Conservation (phyloP, 2,797 vertebrate genomes). For the Takifugu rubripes region DNA sequence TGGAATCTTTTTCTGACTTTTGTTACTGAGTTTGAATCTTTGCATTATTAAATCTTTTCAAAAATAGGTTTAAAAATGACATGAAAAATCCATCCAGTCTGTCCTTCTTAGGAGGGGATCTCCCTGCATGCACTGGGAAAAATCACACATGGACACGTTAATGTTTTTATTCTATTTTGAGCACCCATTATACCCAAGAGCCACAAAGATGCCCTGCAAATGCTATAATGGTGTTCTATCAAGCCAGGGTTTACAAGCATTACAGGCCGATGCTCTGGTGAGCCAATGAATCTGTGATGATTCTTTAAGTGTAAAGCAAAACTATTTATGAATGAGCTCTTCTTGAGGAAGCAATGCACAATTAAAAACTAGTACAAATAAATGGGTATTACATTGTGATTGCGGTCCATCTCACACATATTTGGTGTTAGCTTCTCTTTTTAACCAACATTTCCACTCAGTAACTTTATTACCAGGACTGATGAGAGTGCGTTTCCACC, state of each 20-base stretch:
- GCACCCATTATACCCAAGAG: slow-evolving; percentile 2
- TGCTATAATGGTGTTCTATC: neutral
- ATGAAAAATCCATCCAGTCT: slow-evolving; percentile 11
- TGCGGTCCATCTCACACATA: too few species aligned
- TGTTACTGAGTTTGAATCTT: slow-evolving; percentile 8
- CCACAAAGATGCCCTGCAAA: neutral
- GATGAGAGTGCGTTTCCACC: too few species aligned
- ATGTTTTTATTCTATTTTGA: neutral
- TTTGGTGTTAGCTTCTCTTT: too few species aligned
- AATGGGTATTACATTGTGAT: too few species aligned
- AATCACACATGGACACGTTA: neutral
- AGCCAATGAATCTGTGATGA: too few species aligned
- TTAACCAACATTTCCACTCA: too few species aligned
- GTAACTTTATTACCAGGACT: too few species aligned
- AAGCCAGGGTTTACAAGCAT: neutral
- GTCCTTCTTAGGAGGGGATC: neutral
- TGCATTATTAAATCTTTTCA: slow-evolving; percentile 23
- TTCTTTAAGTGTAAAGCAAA: too few species aligned
- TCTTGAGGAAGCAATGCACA: too few species aligned
- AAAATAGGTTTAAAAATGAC: slow-evolving; percentile 20
- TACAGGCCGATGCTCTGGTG: too few species aligned
- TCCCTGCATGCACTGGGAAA: neutral
- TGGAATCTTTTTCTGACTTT: slow-evolving; percentile 13
- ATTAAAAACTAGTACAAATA: too few species aligned
- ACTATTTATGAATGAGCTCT: too few species aligned